These are phyloP conservation scores for Cheumatopsyche charites DNA, from an alignment of 1,140 invertebrate genomes.

Conservation along the genomic window DNA sequence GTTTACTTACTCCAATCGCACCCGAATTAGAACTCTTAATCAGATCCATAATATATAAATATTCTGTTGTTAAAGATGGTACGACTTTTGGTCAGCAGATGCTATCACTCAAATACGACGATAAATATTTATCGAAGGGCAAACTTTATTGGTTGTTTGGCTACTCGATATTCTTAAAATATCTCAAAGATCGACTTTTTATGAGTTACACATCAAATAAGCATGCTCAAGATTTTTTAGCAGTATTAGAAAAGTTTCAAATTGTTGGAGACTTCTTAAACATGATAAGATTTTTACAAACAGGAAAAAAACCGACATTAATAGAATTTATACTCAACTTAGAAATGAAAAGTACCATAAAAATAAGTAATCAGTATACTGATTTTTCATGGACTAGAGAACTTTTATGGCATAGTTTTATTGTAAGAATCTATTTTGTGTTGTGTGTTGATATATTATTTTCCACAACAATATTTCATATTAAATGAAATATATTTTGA, in stretches of 20 bases:
- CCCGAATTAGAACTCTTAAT: constrained; percentile 66
- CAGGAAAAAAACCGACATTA: constrained; percentile 66
- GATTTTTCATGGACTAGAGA: constrained; percentile 70
- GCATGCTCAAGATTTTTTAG: constrained; percentile 59
- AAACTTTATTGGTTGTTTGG: constrained; percentile 63
- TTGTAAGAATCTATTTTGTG: constrained; percentile 59
- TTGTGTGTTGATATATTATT: constrained; percentile 15
- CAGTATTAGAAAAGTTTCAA: constrained; percentile 61
- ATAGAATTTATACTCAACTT: constrained; percentile 63
- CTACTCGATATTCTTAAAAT: constrained; percentile 61
- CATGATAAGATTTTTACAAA: constrained; percentile 67
- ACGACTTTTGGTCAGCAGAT: constrained; percentile 69
- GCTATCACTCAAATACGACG: constrained; percentile 64
- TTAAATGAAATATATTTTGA: background rate
- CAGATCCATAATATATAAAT: constrained; percentile 64
- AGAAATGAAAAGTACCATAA: constrained; percentile 59
- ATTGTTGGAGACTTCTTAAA: constrained; percentile 65
- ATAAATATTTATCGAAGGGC: constrained; percentile 58
- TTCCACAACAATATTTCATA: too few relatives aligned
- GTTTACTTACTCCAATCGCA: constrained; percentile 60
- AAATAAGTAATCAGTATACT: constrained; percentile 60
- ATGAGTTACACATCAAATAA: constrained; percentile 60
- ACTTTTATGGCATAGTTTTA: constrained; percentile 71
- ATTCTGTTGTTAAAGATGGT: constrained; percentile 61
- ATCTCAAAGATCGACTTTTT: constrained; percentile 62